Evolutionary conservation across 2,888 invertebrate species (phyloP).

Genomic region (Ptilodon capucinus): DNA sequence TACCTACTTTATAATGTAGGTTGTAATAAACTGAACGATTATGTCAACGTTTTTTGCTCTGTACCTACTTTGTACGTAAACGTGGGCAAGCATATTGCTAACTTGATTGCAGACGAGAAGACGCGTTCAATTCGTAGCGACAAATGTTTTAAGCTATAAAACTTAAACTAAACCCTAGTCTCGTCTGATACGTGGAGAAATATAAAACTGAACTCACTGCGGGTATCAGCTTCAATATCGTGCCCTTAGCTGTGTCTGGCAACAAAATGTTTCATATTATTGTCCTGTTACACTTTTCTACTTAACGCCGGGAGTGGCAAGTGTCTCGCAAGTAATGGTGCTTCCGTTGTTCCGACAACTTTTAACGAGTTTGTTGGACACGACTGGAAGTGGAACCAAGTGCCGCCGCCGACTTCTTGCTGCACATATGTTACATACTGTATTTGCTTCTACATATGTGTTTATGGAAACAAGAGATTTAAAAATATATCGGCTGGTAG

Average conservation of each 20-base stretch:
- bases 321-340: conserved; percentile 70
- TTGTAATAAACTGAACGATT: too few species aligned
- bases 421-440: conserved; percentile 50
- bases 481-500: too few species aligned
- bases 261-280: conserved; percentile 71
- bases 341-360: conserved; percentile 77
- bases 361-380: conserved; percentile 82
- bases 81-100: conserved; percentile 1
- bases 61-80: too few species aligned
- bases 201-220: conserved; percentile 37
- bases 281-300: conserved; percentile 75
- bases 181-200: conserved; percentile 39
- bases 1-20: too few species aligned
- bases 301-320: conserved; percentile 74
- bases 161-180: conserved; percentile 2
- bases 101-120: background rate
- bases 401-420: conserved; percentile 47
- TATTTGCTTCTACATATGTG: background rate
- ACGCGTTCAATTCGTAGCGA: background rate
- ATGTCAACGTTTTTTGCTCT: too few species aligned
- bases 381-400: conserved; percentile 50
- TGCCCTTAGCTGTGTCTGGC: conserved; percentile 54
- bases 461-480: background rate
- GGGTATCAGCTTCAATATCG: conserved; percentile 59
- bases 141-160: background rate